These are phyloP conservation scores for Lutraria rhynchaena DNA, from an alignment of 1,140 invertebrate species.

Conservation along the genomic window DNA sequence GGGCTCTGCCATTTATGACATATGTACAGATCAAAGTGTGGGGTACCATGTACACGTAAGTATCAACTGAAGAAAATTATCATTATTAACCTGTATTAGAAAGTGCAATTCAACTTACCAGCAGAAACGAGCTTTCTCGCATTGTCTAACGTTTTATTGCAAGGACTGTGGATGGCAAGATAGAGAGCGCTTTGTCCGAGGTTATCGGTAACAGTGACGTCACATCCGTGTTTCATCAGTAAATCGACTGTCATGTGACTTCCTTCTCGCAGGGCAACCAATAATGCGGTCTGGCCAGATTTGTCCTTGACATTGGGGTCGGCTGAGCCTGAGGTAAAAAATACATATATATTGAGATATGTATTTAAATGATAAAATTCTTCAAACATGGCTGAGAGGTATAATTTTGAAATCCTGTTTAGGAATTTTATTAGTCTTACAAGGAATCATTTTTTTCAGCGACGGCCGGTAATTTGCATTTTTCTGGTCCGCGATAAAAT, in stretches of 20 bases:
- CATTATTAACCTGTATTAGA: no score
- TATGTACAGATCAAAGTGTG: no score
- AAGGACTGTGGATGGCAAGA: slow-evolving; percentile 53
- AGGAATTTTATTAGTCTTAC: no score
- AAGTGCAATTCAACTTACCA: slow-evolving; percentile 5
- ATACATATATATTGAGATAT: background rate
- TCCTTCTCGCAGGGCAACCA: slow-evolving; percentile 48
- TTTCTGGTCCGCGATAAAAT: no score
- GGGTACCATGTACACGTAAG: no score
- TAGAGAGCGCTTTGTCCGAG: slow-evolving; percentile 55
- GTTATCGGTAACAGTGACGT: slow-evolving; percentile 51
- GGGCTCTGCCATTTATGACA: no score
- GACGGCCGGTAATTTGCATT: no score
- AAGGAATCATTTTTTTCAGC: no score
- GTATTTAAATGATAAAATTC: no score
- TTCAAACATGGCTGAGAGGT: no score
- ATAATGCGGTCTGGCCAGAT: slow-evolving; percentile 29
- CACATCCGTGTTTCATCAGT: slow-evolving; percentile 60
- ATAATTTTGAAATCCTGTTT: no score
- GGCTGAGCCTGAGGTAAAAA: slow-evolving; percentile 19
- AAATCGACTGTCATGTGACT: slow-evolving; percentile 42
- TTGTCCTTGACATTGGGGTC: slow-evolving; percentile 31
- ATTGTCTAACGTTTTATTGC: slow-evolving; percentile 43
- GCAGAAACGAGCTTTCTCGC: slow-evolving; percentile 30
- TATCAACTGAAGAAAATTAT: no score